These are phyloP conservation scores for Petrolisthes cinctipes DNA, from an alignment of 2,888 invertebrate species.

Conservation along the genomic window DNA sequence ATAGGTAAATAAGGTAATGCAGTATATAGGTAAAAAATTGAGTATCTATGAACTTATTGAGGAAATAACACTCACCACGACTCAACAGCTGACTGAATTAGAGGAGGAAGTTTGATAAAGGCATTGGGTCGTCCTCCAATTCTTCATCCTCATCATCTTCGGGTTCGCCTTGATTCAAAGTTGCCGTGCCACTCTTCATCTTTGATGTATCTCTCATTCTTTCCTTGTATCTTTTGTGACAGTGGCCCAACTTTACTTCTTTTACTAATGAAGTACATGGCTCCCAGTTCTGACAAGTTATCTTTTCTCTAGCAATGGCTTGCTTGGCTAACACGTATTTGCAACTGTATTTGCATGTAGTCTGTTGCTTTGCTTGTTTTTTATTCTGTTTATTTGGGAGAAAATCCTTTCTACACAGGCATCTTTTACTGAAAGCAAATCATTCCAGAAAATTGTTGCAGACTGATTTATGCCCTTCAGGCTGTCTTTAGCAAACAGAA, in stretches of 20 bases:
- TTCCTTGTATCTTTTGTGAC: constrained; percentile 12
- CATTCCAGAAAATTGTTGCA: constrained; percentile 19
- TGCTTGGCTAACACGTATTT: constrained; percentile 26
- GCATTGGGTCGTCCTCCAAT: constrained; percentile 10
- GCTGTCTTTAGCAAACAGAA: constrained; percentile 32
- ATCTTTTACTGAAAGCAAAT: constrained; percentile 19
- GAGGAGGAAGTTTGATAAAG: background rate
- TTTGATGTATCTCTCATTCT: background rate
- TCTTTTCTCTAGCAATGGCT: constrained; percentile 28
- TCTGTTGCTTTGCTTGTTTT: constrained; percentile 29
- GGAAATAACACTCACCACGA: constrained; percentile 10
- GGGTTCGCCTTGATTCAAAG: constrained; percentile 4
- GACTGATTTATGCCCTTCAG: constrained; percentile 6
- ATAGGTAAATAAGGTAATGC: background rate
- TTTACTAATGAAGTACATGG: constrained; percentile 12
- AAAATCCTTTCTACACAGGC: constrained; percentile 14
- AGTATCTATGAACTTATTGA: background rate
- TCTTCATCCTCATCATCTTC: too few relatives aligned
- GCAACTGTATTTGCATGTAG: background rate
- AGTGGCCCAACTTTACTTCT: constrained; percentile 13
- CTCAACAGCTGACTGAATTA: background rate
- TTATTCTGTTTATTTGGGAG: constrained; percentile 1
- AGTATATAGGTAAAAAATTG: background rate
- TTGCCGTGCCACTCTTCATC: constrained; percentile 11
- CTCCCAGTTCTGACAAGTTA: constrained; percentile 26